These are phyloP conservation scores for Phoebastria nigripes DNA, from an alignment of 2,797 vertebrate genomes.

Conservation along the genomic window DNA sequence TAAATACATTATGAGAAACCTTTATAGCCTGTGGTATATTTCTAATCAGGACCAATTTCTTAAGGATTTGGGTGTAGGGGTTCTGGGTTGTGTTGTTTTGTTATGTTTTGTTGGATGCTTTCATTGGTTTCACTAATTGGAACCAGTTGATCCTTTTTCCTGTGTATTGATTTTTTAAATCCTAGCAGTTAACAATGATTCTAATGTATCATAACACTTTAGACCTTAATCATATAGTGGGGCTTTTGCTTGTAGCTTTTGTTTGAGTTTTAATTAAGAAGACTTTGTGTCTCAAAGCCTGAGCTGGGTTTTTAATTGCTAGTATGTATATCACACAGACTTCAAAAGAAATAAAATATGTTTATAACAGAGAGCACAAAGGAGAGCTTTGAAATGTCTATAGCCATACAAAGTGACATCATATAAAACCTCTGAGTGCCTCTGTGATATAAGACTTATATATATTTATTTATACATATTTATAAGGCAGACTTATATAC, in stretches of 20 bases:
- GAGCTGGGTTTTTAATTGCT: conserved; percentile 92
- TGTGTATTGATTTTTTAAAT: conserved; percentile 87
- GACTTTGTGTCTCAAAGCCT: conserved; percentile 90
- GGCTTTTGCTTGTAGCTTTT: conserved; percentile 88
- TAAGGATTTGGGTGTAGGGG: conserved; percentile 20
- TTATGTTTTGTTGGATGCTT: conserved; percentile 51
- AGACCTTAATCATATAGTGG: conserved; percentile 90
- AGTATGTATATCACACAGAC: conserved; percentile 92
- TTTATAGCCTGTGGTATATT: conserved; percentile 58
- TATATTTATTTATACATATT: conserved; percentile 67
- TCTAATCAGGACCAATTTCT: conserved; percentile 61
- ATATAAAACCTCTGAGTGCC: conserved; percentile 90
- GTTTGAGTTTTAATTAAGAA: conserved; percentile 97
- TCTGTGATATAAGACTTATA: conserved; percentile 84
- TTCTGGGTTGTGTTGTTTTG: background rate
- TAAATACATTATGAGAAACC: conserved; percentile 50
- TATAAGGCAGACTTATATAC: conserved; percentile 50
- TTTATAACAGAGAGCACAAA: conserved; percentile 92
- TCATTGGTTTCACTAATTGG: conserved; percentile 79
- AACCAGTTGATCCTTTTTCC: conserved; percentile 81
- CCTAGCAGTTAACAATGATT: conserved; percentile 88
- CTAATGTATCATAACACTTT: conserved; percentile 92
- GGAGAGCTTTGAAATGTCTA: conserved; percentile 91
- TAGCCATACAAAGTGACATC: conserved; percentile 90
- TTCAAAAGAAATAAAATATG: conserved; percentile 92